A percentile compares a stretch with the other conserved stretches of the same genome.
These are phyloP conservation scores for Indicator indicator DNA, from an alignment of 2,113 vertebrate species.

Conservation along the genomic window DNA sequence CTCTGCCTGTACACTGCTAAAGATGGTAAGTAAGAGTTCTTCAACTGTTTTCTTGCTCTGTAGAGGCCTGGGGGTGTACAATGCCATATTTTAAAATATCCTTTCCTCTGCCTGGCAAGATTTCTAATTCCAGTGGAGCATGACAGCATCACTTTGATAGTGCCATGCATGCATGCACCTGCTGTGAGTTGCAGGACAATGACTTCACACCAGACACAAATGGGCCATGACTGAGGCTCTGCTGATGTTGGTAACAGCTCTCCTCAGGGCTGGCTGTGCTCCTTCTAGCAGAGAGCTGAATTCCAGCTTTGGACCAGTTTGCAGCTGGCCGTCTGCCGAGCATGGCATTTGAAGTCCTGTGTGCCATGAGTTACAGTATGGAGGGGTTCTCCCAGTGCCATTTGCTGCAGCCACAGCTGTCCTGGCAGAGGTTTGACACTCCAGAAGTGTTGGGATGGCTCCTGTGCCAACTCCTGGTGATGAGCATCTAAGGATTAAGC, in stretches of 20 bases:
- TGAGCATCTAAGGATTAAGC: not conserved
- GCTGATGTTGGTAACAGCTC: not conserved
- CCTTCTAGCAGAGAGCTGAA: not conserved
- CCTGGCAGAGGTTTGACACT: not conserved
- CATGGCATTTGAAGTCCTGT: not conserved
- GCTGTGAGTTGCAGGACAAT: conserved; percentile 1
- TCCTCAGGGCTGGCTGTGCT: not conserved
- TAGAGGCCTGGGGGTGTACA: not conserved
- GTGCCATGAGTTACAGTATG: not conserved
- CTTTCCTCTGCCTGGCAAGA: conserved; percentile 16
- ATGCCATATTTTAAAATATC: not conserved
- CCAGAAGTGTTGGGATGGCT: not conserved
- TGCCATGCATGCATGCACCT: not conserved
- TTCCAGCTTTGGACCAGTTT: not conserved
- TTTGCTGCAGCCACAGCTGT: not conserved
- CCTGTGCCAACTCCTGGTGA: not conserved
- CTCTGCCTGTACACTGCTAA: not conserved
- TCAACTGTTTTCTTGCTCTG: not conserved
- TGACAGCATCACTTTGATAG: conserved; percentile 41
- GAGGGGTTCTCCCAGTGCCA: not conserved
- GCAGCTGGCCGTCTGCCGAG: not conserved
- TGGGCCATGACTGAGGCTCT: not conserved
- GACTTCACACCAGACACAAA: conserved; percentile 21
- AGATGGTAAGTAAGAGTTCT: not conserved
- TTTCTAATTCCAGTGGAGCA: conserved; percentile 27